A percentile compares a stretch with the other conserved stretches of the same genome.
Evolutionary conservation across 2,797 vertebrate species (phyloP).

Genomic region (Peromyscus aztecus): DNA sequence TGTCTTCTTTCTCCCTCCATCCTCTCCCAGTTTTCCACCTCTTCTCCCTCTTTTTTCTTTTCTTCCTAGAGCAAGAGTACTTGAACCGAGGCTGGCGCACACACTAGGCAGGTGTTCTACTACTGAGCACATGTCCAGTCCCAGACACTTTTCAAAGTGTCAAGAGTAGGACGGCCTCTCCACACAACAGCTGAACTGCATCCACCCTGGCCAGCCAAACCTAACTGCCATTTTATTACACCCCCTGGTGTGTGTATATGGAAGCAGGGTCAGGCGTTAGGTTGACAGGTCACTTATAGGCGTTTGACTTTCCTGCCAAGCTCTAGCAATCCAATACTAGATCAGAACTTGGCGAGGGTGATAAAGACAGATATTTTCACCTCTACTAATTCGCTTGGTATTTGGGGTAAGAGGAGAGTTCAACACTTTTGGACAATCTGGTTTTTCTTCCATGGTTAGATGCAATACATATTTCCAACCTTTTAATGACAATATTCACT

Average conservation of each 20-base stretch:
- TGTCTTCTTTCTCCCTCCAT: too few relatives aligned
- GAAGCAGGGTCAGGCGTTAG: neutral
- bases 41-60: too few relatives aligned
- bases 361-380: conserved; percentile 22
- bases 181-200: neutral
- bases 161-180: neutral
- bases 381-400: neutral
- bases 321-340: neutral
- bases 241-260: neutral
- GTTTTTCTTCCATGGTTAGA: neutral
- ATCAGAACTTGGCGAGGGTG: neutral
- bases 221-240: neutral
- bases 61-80: neutral
- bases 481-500: neutral
- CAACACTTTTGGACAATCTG: neutral
- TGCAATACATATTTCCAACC: neutral
- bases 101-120: neutral
- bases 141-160: neutral
- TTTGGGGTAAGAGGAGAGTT: neutral
- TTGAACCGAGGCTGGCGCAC: fast-evolving
- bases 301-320: neutral
- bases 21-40: too few relatives aligned
- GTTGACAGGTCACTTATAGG: neutral
- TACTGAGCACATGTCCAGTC: neutral
- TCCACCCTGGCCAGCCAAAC: neutral